Evolutionary conservation across 1,140 invertebrate genomes (phyloP), one percentile per base, ranked within the genome.

Genomic region (Pomacea maculata): DNA sequence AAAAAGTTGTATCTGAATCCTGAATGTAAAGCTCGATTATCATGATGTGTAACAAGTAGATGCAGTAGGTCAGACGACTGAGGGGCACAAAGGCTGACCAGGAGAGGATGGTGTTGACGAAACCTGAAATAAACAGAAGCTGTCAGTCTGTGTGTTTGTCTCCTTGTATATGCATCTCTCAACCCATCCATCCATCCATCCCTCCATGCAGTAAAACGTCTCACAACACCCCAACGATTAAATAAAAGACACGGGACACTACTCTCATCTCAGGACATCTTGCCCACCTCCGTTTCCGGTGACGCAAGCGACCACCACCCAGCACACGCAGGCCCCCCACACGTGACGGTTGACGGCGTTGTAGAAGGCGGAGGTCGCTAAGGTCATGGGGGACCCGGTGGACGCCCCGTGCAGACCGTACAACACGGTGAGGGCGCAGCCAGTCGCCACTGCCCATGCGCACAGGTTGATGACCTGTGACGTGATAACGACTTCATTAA

Each of bases 11-110:
- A 65, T 78, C 77, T 9, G 65, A n/a, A 29, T 54, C 70, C 4
- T 55, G 57, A 67, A n/a, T 2, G 67, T 72, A 83, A 52, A 25
- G 68, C 19, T 55, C 15, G 19, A 92, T 84, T 19, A 92, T 83
- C 65, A 92, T 83, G 12, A 92, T 88, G 92, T 98, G 97, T 21
- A 98, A 94, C 54, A 98, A 93, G 90, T 98, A 98, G 11, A 96
- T 95, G 89, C 95, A 96, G 67, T 74, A 78, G 90, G 96, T 97
- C 63, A 98, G 93, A 75, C 96, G 93, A 85, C 95, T 96, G 19
- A 98, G 92, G 0, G 97, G 96, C 83, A 96, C 93, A 71, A 96
- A 93, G 1, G 95, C 93, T 71, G 94, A 93, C 89, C 96, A 95
- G 2, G 96, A 96, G 29, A 98, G 92, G 34, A 96, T 90, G 1